phyloP scores from a whole-genome alignment of 2,113 vertebrate species.

The Malurus elegans region DNA sequence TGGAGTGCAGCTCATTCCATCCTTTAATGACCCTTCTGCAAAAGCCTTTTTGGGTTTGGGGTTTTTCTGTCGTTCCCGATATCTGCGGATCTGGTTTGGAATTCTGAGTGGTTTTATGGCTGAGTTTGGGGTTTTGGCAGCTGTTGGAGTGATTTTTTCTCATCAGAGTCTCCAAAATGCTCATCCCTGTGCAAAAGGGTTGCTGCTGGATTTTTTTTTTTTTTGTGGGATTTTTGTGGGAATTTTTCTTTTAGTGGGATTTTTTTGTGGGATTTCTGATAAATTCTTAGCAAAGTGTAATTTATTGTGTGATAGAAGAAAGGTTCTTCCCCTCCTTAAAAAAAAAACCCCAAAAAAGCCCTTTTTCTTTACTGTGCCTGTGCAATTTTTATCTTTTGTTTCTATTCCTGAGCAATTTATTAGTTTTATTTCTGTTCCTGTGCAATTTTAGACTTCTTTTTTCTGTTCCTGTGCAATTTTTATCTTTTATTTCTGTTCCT shows the following conservation, averaged over 20 bases:
- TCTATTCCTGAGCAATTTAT: no score
- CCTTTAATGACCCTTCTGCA: fast-evolving
- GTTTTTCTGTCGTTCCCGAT: not conserved
- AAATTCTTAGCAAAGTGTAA: not conserved
- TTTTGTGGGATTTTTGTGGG: no score
- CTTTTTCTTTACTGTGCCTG: not conserved
- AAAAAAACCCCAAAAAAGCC: not conserved
- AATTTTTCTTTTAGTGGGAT: no score
- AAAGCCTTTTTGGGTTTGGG: not conserved
- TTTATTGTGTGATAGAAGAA: not conserved
- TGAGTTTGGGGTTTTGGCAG: not conserved
- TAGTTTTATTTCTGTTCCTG: no score
- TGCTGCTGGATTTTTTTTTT: not conserved
- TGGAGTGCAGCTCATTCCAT: no score
- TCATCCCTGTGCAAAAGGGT: not conserved
- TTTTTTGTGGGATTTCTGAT: not conserved
- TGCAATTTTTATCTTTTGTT: not conserved
- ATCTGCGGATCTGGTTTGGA: not conserved
- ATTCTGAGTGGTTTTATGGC: not conserved
- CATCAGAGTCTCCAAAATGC: not conserved
- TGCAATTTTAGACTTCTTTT: no score
- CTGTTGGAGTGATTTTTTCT: not conserved
- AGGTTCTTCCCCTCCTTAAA: not conserved
- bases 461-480: no score
- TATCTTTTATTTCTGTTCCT: not conserved